Base-by-base conservation (phyloP, 2,113 vertebrate species). In the Saguinus midas region DNA sequence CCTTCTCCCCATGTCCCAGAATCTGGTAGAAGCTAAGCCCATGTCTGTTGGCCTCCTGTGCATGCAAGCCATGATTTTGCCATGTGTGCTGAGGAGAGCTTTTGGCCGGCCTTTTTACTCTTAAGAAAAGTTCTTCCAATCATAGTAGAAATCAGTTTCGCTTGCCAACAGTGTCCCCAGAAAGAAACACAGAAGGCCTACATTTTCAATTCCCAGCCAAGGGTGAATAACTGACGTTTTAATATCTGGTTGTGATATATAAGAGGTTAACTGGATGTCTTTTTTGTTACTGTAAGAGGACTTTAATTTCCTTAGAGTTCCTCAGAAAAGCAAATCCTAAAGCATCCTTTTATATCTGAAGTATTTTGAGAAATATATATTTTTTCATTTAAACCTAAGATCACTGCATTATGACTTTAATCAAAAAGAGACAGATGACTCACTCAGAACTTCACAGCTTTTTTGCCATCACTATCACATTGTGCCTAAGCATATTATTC, bases 371-470 rank as follows among this genome's bases (percentile, higher is more conserved):
- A 84, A 87, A 45, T 70, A 70, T 93, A 43, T 72, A 43, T 86
- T 61, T 83, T 40, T 48, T 84, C 90, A 90, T 40, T 87, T 88
- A 96, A 95, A 84, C n/a, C 48, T 48, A 70, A 96, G 89, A 95
- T 76, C 64, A 87, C 29, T 92, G 40, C 78, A 94, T 96, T 90
- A 70, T 73, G 84, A 87, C 96, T 97, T 96, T 97, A 96, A 97
- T 92, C 95, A 79, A 95, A 95, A 96, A 25, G 68, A 82, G 70
- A 96, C 97, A 95, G 37, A 97, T 96, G 94, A 96, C 68, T 95
- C 94, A 70, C 72, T 95, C 94, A 61, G 95, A 68, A 87, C 85
- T 90, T 96, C 91, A 93, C 55, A 97, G 89, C 29, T 6, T 95
- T 95, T 86, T 90, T 93, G 94, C 75, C 94, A 93, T 95, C 85